Conservation (phyloP, 2,888 invertebrate species). For the Scaptodrosophila latifasciaeformis region DNA sequence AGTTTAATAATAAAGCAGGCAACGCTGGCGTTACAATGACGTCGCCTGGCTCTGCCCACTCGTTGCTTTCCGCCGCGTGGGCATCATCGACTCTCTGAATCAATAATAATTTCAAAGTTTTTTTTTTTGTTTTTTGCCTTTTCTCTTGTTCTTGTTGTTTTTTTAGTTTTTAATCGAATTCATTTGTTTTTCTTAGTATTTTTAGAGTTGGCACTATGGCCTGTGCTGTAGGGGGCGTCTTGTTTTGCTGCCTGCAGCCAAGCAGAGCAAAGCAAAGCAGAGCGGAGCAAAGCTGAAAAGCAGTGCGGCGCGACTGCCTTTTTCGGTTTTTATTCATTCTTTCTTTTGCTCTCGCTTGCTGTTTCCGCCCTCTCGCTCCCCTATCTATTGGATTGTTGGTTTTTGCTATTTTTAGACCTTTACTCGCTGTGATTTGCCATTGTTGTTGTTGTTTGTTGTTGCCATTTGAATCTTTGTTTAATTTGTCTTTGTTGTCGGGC, state of each 20-base stretch:
- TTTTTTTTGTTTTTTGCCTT: conserved; percentile 20
- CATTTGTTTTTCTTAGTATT: conserved; percentile 1
- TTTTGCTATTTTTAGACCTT: conserved; percentile 6
- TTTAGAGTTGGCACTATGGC: conserved; percentile 17
- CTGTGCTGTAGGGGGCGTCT: too few relatives aligned
- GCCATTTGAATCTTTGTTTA: conserved; percentile 54
- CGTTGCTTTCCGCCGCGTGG: conserved; percentile 2
- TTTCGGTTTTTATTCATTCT: conserved; percentile 16
- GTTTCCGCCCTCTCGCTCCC: too few relatives aligned
- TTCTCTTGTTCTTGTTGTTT: conserved; percentile 18
- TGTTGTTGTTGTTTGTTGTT: conserved; percentile 52
- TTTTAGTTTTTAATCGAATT: not conserved
- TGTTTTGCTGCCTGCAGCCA: too few relatives aligned
- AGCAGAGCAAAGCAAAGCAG: too few relatives aligned
- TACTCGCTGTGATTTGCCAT: conserved; percentile 53
- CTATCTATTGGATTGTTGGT: too few relatives aligned
- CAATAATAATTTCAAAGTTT: conserved; percentile 58
- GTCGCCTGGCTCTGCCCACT: too few relatives aligned
- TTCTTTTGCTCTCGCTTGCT: conserved; percentile 21
- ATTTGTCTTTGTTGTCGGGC: conserved; percentile 58
- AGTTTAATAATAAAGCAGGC: too few relatives aligned
- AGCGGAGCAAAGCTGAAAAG: too few relatives aligned
- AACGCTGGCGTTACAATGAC: too few relatives aligned
- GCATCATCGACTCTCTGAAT: conserved; percentile 35
- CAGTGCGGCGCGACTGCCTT: too few relatives aligned